These are phyloP conservation scores for Siniperca obscura DNA, from an alignment of 2,797 vertebrate species.

Conservation along the genomic window DNA sequence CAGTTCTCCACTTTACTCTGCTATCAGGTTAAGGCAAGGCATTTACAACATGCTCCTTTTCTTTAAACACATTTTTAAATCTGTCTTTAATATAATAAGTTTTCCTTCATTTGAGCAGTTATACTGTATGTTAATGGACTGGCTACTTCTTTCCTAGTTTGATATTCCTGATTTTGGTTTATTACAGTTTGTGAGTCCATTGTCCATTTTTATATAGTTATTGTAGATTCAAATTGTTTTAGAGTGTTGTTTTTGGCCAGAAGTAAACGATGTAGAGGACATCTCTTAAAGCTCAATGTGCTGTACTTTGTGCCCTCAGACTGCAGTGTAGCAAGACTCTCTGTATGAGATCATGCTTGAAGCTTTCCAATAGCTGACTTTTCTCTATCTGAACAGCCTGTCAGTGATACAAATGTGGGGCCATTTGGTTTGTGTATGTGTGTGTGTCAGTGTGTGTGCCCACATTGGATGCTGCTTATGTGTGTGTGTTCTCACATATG, in stretches of 20 bases:
- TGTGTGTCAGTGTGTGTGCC: neutral
- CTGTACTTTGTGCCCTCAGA: slow-evolving; percentile 27
- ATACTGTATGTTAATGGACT: neutral
- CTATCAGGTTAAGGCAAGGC: slow-evolving; percentile 2
- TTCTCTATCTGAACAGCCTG: slow-evolving; percentile 43
- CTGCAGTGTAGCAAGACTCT: slow-evolving; percentile 28
- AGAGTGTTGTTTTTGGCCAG: neutral
- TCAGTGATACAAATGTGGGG: slow-evolving; percentile 52
- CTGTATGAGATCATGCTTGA: slow-evolving; percentile 61
- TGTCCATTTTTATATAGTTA: neutral
- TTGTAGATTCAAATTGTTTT: neutral
- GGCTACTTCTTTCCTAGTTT: slow-evolving; percentile 12
- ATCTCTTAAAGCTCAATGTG: slow-evolving; percentile 17
- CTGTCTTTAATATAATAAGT: neutral
- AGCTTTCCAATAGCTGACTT: slow-evolving; percentile 51
- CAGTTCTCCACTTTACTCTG: slow-evolving; percentile 7
- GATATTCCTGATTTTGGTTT: neutral
- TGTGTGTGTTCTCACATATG: slow-evolving; percentile 9
- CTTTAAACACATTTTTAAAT: slow-evolving; percentile 8
- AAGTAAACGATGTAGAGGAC: neutral
- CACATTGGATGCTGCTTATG: neutral
- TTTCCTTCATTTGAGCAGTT: neutral
- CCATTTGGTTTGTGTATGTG: slow-evolving; percentile 50
- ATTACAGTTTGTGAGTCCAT: neutral
- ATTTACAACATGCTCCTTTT: neutral